Evolutionary conservation across 2,888 invertebrate genomes (phyloP).

Genomic region (Lepidocyrtoides sp.): DNA sequence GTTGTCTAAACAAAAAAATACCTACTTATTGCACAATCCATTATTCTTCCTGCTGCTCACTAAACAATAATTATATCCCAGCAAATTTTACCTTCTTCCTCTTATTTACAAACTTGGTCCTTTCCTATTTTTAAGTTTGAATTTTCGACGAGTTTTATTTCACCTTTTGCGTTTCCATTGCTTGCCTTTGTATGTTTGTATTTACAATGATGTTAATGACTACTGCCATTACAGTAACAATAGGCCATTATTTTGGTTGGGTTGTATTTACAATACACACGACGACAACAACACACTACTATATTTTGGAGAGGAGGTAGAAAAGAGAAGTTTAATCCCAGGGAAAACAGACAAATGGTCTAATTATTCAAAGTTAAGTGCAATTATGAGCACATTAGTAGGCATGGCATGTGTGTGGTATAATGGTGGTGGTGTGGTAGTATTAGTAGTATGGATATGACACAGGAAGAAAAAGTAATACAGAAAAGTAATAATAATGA

Average conservation of each 20-base stretch:
- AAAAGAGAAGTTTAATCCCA: not conserved
- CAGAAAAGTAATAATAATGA: not conserved
- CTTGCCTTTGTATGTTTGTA: not conserved
- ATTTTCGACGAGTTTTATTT: not conserved
- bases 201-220: slow-evolving; percentile 13
- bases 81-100: slow-evolving; percentile 4
- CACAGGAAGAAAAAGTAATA: not conserved
- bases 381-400: slow-evolving; percentile 73
- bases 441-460: too few relatives aligned
- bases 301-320: slow-evolving; percentile 1
- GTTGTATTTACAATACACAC: not conserved
- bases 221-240: not conserved
- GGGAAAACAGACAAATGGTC: slow-evolving; percentile 67
- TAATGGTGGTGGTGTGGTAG: not conserved
- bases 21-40: too few relatives aligned
- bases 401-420: slow-evolving; percentile 56
- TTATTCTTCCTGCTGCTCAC: not conserved
- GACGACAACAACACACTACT: not conserved
- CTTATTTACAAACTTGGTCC: not conserved
- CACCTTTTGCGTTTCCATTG: not conserved
- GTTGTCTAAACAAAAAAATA: not conserved
- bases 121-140: not conserved
- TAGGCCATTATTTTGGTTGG: not conserved
- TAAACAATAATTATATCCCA: not conserved
- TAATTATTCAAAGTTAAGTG: slow-evolving; percentile 73